Base-by-base conservation (phyloP, 1,140 invertebrate species). In the Apis cerana region DNA sequence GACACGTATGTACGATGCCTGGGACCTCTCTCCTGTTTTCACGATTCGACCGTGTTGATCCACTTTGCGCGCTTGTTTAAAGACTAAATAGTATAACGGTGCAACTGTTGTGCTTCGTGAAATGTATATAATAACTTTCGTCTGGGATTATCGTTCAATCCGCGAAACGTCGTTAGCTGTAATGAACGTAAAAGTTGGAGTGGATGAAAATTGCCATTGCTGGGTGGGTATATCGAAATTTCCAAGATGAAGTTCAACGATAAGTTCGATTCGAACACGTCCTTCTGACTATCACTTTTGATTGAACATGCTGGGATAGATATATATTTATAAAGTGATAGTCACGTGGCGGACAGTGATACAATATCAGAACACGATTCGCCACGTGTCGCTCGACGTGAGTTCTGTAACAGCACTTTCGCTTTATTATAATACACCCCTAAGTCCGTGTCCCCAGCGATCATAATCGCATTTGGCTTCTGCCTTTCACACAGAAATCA, bases 381-480 rank as follows among this genome's bases (percentile, higher is more conserved):
- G 91, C 82, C 92, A 93, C 92, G 92, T 93, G 92, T 80, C 91
- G 70, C 87, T 65, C 90, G 86, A 93, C 90, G 87, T 90, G 89
- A 91, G 90, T 85, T 72, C 88, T 75, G 59, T 82, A 86, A 82
- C 81, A 81, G 80, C 62, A 56, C 89, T 89, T 88, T 82, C 88
- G 87, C 87, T 92, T 92, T 91, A 92, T 92, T 92, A 91, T 88
- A 85, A 79, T 82, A 87, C 76, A 75, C 80, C 81, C 80, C 59
- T 75, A 43, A 43, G 72, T 75, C 61, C 33, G 19, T 76, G 74
- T 82, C 82, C 70, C 68, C 59, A 12, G 61, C 58, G 91, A 93
- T 93, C 90, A 79, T 92, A 93, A 93, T 93, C 92, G 88, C 91
- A 88, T 93, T 93, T 93, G 88, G 90, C 90, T 91, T 92, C 88